Evolutionary conservation across 1,140 invertebrate genomes (phyloP), one percentile per base, ranked within the genome.

Genomic region (Aphaenogaster floridana): DNA sequence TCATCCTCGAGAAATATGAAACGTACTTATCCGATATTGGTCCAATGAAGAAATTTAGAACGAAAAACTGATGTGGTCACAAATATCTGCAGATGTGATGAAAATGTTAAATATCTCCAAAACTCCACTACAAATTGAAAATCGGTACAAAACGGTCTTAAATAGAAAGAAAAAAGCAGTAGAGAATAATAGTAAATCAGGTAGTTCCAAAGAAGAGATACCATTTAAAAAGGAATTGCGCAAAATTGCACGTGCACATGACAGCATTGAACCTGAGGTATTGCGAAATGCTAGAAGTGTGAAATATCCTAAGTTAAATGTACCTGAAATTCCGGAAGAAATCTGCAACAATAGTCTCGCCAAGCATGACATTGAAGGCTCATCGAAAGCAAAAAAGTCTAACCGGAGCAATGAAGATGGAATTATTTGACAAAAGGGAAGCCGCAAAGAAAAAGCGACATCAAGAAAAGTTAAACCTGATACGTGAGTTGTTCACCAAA

Each of bases 21-120:
- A 48, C 4, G 2, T 69, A 69, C 17, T 28, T 69, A 28, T 17
- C 15, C 2, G 28, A 52, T 17, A 52, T 72, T 72, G 69, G 48
- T 54, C 28, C 69, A 15, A 72, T 72, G 69, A 72, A 54, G 3
- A 72, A 54, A 36, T 54, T 72, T 34, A 72, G 54, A 72, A 72
- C 69, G 54, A 72, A 54, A 72, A 72, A 72, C 3, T 72, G 28
- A 72, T 54, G 69, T 72, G 21, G 69, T 3, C 28, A 11, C 15
- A 52, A 72, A 72, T 72, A 17, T 52, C 48, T 17, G 28, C 2
- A 72, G 69, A 72, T n/a, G 54, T 72, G 15, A 17, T 36, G 28
- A 72, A 52, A 54, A 54, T 54, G 11, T 69, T 69, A 50, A 48
- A 48, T 4, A 48, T 50, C 1, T 48, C n/a, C 1, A 69, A 69